Conservation (phyloP, 2,888 invertebrate genomes). For the Thera obeliscata region DNA sequence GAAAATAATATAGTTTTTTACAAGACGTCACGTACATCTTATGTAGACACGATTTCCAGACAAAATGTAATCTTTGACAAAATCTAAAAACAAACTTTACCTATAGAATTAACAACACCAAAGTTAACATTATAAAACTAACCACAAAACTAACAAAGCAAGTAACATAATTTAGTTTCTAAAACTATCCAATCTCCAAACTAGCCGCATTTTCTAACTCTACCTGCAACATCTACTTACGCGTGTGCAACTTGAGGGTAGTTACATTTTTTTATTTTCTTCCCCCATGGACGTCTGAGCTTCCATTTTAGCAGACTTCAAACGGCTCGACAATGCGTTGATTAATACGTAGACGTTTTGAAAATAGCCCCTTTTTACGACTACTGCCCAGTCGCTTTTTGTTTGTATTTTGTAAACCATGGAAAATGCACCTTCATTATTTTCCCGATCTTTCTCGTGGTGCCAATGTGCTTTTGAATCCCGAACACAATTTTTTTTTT, state of each 20-base stretch:
- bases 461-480: no score
- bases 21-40: no score
- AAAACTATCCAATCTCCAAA: neutral
- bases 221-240: conserved; percentile 66
- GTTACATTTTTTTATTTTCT: conserved; percentile 70
- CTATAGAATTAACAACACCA: no score
- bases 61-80: no score
- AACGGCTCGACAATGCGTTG: conserved; percentile 69
- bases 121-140: no score
- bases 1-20: no score
- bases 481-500: no score
- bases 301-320: conserved; percentile 72
- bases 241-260: conserved; percentile 71
- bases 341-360: conserved; percentile 60
- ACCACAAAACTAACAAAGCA: neutral
- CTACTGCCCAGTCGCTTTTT: conserved; percentile 19
- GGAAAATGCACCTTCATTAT: neutral
- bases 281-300: conserved; percentile 79
- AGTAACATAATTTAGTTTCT: neutral
- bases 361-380: conserved; percentile 31
- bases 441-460: neutral
- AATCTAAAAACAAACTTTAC: no score
- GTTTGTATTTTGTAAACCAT: conserved; percentile 6
- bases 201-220: conserved; percentile 26
- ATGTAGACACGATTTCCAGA: no score